Evolutionary conservation across 30 jellyfish, hydroid and myxozoan genomes (phyloP).

Genomic region (Sanderia malayensis): DNA sequence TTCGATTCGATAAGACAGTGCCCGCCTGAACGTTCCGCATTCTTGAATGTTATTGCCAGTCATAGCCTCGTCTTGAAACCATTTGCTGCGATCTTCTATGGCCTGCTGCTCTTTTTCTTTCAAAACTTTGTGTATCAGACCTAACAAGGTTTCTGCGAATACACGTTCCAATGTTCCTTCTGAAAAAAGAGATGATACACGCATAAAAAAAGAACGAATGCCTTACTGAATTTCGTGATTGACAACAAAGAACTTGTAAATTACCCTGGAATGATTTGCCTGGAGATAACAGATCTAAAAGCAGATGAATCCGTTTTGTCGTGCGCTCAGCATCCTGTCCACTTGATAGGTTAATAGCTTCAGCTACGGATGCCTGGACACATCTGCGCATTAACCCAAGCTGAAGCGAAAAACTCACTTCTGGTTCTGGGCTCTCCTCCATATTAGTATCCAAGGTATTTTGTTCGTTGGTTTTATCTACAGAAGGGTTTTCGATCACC

Average conservation of each 20-base stretch:
- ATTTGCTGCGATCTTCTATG: conserved; percentile 7
- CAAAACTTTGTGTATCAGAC: conserved; percentile 15
- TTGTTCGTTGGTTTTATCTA: too few species aligned
- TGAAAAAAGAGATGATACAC: neutral
- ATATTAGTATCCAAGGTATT: too few species aligned
- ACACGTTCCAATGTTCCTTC: neutral
- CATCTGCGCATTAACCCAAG: conserved; percentile 42
- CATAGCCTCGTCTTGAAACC: conserved; percentile 76
- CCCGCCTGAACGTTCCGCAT: conserved; percentile 82
- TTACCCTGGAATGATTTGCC: conserved; percentile 1
- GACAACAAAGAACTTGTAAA: too few species aligned
- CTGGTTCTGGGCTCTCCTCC: neutral
- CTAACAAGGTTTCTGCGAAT: conserved; percentile 16
- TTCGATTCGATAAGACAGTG: conserved; percentile 61
- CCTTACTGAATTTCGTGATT: too few species aligned
- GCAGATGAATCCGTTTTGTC: conserved; percentile 37
- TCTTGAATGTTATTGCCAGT: conserved; percentile 56
- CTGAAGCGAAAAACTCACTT: conserved; percentile 3
- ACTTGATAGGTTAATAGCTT: conserved; percentile 1
- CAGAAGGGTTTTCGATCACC: too few species aligned
- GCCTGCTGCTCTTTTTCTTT: conserved; percentile 29
- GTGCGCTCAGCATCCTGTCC: conserved; percentile 2
- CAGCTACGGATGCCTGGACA: conserved; percentile 30
- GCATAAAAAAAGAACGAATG: too few species aligned
- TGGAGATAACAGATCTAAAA: conserved; percentile 35